Conservation (phyloP, 2,888 invertebrate genomes). For the Rhingia rostrata region DNA sequence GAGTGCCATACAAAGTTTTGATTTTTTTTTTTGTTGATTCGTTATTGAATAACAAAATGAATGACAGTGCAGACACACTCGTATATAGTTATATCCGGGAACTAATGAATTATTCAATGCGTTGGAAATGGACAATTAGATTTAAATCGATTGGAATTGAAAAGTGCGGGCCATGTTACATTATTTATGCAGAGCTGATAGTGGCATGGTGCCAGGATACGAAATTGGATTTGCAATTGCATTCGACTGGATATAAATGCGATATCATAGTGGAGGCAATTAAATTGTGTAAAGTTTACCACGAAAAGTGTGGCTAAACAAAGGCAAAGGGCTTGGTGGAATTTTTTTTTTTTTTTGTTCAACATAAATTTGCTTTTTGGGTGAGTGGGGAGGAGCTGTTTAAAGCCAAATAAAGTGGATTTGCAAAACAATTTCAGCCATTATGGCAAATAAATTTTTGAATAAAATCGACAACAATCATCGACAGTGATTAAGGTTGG, state of each 20-base stretch:
- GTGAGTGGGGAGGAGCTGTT: too few relatives aligned
- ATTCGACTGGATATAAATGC: neutral
- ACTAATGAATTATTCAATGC: conserved; percentile 55
- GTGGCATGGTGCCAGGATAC: neutral
- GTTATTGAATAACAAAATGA: conserved; percentile 40
- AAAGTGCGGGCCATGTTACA: conserved; percentile 25
- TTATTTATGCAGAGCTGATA: conserved; percentile 32
- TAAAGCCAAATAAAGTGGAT: too few relatives aligned
- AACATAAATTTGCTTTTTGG: too few relatives aligned
- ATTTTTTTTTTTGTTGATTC: neutral
- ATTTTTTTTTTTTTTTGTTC: too few relatives aligned
- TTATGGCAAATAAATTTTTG: too few relatives aligned
- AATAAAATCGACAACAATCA: too few relatives aligned
- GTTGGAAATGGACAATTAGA: conserved; percentile 47
- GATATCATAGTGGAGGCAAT: neutral
- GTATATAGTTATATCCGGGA: conserved; percentile 15
- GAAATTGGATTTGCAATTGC: conserved; percentile 36
- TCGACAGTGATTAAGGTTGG: too few relatives aligned
- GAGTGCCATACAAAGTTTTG: neutral
- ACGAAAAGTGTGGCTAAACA: neutral
- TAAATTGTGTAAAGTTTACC: conserved; percentile 24
- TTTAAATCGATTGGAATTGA: conserved; percentile 49
- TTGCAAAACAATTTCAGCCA: too few relatives aligned
- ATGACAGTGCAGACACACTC: conserved; percentile 7
- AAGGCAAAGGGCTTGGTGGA: neutral